A percentile compares a stretch with the other conserved stretches of the same genome.
These are phyloP conservation scores for Drosophila prolongata DNA, from an alignment of 2,888 invertebrate species.

Conservation along the genomic window DNA sequence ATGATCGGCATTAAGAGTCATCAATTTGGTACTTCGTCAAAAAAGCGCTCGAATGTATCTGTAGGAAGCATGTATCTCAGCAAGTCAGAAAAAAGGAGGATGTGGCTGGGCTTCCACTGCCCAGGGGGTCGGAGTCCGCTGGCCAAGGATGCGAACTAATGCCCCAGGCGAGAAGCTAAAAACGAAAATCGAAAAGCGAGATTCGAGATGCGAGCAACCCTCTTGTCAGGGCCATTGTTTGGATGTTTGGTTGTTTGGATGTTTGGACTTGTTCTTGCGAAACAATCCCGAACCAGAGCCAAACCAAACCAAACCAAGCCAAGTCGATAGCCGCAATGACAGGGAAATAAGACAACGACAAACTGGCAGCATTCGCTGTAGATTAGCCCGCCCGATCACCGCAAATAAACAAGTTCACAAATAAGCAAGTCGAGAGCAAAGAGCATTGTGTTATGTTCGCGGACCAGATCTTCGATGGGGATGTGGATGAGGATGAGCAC, in stretches of 20 bases:
- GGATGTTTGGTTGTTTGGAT: constrained; percentile 25
- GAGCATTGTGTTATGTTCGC: constrained; percentile 40
- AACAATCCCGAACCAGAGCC: constrained; percentile 50
- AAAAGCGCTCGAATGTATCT: constrained; percentile 15
- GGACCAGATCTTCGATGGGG: constrained; percentile 54
- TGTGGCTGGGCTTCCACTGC: constrained; percentile 35
- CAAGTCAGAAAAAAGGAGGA: constrained; percentile 26
- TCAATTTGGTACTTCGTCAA: constrained; percentile 30
- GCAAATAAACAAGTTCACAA: constrained; percentile 76
- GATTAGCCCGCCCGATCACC: constrained; percentile 68
- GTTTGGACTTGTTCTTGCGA: constrained; percentile 61
- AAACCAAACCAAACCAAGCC: constrained; percentile 2
- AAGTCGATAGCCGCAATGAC: constrained; percentile 58
- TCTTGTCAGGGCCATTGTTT: constrained; percentile 43
- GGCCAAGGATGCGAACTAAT: constrained; percentile 34
- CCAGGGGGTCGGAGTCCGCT: constrained; percentile 38
- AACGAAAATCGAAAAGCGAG: constrained; percentile 2
- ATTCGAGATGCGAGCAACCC: constrained; percentile 37
- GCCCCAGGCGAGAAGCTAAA: constrained; percentile 22
- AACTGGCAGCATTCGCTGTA: constrained; percentile 53
- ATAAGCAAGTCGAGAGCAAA: constrained; percentile 58
- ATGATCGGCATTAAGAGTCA: constrained; percentile 5
- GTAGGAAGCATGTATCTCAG: constrained; percentile 36
- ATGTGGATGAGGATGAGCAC: constrained; percentile 6
- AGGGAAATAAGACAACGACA: constrained; percentile 53